Base-by-base conservation (phyloP, 2,888 invertebrate genomes). In the Mystacides longicornis region DNA sequence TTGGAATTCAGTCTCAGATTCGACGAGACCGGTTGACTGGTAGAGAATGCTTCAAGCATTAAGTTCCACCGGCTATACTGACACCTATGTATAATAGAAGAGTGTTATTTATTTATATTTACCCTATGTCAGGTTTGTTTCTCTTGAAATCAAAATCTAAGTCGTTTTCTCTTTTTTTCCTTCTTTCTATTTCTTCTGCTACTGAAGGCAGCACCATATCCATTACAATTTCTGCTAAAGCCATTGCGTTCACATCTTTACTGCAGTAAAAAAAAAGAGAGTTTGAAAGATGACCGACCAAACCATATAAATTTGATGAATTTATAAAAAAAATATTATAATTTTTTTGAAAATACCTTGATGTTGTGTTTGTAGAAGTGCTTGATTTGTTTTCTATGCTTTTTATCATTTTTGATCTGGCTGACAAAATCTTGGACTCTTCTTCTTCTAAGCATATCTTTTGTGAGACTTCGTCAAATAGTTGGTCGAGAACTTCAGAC, bases 191-290 rank as follows among this genome's bases (percentile, higher is more conserved):
- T 21, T 21, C 27, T 27, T 52, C 45, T 19, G 46, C 52, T 11
- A 52, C 52, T 20, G 27, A 23, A 5, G 52, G 52, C 2, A 52
- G 47, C 4, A 52, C 21, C 19, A 33, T 45, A 20, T 52, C 52
- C 52, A 52, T 52, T 19, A 52, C 43, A 27, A 52, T 23, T 4
- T 52, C 52, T 16, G 52, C 52, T 11, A 52, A 23, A 23, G 46
- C 27, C 11, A 27, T 27, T n/a, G 45, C 52, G 20, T 46, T 45
- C 21, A 16, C 3, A 14, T 37, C 37, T 11, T 27, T 27, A 27
- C 27, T 27, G 27, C 5, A 27, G 11, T 7, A 7, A 27, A 27
- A 27, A 7, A 11, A 27, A 27, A 27, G 27, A 27, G 11, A 11
- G 11, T 27, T 5, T 27, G 27, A 27, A 11, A 11, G 11, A n/a